phyloP scores from a whole-genome alignment of 2,888 invertebrate species.

The Pyrocoelia pectoralis region DNA sequence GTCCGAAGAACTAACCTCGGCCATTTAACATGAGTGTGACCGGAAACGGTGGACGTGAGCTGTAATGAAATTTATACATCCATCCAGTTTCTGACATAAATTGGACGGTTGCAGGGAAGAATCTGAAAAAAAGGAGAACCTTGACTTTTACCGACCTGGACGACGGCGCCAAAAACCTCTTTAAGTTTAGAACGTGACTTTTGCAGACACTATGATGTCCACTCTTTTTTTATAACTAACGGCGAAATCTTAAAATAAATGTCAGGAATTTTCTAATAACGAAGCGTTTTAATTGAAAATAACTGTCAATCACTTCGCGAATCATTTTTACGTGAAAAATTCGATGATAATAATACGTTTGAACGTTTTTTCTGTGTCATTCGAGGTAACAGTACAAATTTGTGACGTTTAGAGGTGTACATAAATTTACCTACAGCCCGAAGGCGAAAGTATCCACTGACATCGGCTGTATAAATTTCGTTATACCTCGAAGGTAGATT shows the following conservation, averaged over 20 bases:
- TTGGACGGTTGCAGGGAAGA: not conserved
- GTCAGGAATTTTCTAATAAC: constrained; percentile 3
- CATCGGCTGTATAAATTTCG: not conserved
- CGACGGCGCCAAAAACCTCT: constrained; percentile 6
- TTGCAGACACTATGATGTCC: not conserved
- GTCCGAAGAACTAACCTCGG: constrained; percentile 3
- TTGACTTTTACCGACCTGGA: constrained; percentile 5
- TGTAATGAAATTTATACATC: not conserved
- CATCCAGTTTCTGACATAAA: not conserved
- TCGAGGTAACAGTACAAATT: not conserved
- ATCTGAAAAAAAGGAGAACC: constrained; percentile 1
- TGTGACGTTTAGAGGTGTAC: not conserved
- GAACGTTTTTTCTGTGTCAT: not conserved
- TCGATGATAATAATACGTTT: not conserved
- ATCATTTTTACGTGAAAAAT: not conserved
- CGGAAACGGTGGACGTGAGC: not conserved
- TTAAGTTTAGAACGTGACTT: constrained; percentile 3
- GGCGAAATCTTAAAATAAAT: not conserved
- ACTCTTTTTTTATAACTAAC: not conserved
- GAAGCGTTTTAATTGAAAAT: constrained; percentile 3
- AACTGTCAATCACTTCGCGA: constrained; percentile 1
- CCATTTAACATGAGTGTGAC: not conserved
- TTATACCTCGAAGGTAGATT: not conserved
- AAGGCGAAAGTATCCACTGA: not conserved
- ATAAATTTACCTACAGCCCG: not conserved